Base-by-base conservation (phyloP, 2,888 invertebrate species). In the Drosophila fungiperda region DNA sequence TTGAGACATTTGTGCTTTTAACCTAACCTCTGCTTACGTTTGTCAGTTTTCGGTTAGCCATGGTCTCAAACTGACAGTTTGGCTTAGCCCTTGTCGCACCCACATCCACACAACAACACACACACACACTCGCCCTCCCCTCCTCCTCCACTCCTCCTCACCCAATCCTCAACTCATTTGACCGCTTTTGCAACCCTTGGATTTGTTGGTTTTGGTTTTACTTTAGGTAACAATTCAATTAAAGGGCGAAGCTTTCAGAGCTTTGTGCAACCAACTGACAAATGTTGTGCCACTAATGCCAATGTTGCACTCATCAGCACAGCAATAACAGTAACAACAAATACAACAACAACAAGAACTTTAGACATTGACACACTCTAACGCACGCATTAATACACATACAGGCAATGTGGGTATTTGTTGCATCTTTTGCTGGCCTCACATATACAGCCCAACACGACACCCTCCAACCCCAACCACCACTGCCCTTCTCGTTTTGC, bases 251-350 rank as follows among this genome's bases (percentile, higher is more conserved):
- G 64, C 70, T 70, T 45, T 70, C 42, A 55, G n/a, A 63, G 73
- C 54, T 63, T 64, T 70, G 54, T 42, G 42, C 48, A 70, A 33
- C 64, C 73, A 70, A 55, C 70, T 70, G 71, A 71, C 74, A 73
- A 73, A 71, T 73, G 73, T 73, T 73, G 64, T 61, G 45, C 49
- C 60, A 71, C 54, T 42, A 73, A 62, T 69, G 73, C 72, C 62
- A 72, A 69, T 62, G 63, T 69, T 69, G 73, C 69, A 69, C 73
- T 49, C 63, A 64, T 42, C 73, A 70, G 72, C 45, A 55, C 64
- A 72, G 36, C 33, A 68, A 53, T 32, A 61, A 20, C 53, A 59
- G 17, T 48, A 38, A 38, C 42, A 45, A n/a, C 42, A 36, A 42
- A 17, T 23, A 12, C 53, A 53, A 23, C 29, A 36, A 36, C 35